These are phyloP conservation scores for Melanchra persicariae DNA, from an alignment of 2,888 invertebrate genomes.

Conservation along the genomic window DNA sequence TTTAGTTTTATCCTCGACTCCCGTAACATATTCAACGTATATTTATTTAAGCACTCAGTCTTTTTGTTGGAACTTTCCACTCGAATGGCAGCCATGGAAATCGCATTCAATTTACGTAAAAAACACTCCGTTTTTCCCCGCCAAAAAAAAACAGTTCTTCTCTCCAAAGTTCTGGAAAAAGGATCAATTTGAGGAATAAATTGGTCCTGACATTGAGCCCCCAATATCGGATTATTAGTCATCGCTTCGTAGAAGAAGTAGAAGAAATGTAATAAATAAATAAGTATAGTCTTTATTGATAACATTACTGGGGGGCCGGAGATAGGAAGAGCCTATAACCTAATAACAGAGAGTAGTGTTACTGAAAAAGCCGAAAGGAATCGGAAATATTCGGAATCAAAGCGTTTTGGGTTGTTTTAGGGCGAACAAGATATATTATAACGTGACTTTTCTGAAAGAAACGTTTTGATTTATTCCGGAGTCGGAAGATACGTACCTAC, in stretches of 20 bases:
- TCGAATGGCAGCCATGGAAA: neutral
- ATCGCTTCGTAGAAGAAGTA: constrained; percentile 28
- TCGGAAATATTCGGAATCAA: constrained; percentile 29
- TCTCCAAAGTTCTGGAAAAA: constrained; percentile 20
- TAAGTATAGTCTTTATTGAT: constrained; percentile 56
- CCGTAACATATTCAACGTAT: neutral
- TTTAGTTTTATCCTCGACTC: neutral
- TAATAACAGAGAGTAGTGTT: constrained; percentile 37
- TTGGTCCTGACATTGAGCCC: constrained; percentile 39
- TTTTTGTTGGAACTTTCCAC: neutral
- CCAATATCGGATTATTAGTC: constrained; percentile 47
- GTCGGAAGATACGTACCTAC: neutral
- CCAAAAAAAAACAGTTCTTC: constrained; percentile 9
- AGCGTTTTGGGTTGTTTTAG: constrained; percentile 1
- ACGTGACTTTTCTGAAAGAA: neutral
- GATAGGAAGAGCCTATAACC: constrained; percentile 37
- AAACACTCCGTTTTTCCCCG: neutral
- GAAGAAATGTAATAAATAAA: constrained; percentile 22
- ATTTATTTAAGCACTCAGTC: neutral
- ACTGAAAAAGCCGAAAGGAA: constrained; percentile 9
- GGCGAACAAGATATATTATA: too few species aligned
- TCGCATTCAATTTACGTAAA: constrained; percentile 24
- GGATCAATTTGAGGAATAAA: constrained; percentile 45
- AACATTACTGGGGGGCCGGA: constrained; percentile 41
- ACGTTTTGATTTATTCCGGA: neutral